Evolutionary conservation across 2,888 invertebrate species (phyloP).

Genomic region (Siphlonurus alternatus): DNA sequence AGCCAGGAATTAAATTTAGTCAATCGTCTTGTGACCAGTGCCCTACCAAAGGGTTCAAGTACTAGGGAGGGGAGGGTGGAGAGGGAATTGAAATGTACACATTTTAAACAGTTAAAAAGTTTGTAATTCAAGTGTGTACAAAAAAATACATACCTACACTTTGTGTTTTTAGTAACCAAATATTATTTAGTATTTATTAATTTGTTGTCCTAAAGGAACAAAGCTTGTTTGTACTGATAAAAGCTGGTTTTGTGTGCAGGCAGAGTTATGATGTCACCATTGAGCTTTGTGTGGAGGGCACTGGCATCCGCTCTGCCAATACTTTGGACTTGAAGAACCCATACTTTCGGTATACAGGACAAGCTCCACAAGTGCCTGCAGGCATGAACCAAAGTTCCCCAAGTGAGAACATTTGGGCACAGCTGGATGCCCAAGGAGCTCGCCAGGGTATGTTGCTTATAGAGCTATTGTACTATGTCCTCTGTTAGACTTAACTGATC

Average conservation of each 20-base stretch:
- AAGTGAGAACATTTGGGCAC: constrained; percentile 83
- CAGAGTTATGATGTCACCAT: constrained; percentile 99
- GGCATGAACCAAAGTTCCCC: constrained; percentile 82
- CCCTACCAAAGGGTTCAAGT: too few relatives aligned
- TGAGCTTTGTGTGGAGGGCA: constrained; percentile 79
- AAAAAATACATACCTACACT: too few relatives aligned
- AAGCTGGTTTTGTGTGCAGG: constrained; percentile 26
- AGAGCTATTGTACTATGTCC: too few relatives aligned
- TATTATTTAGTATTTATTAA: constrained; percentile 2
- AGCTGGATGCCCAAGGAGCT: constrained; percentile 57
- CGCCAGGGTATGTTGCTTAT: constrained; percentile 23
- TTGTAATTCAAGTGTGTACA: too few relatives aligned
- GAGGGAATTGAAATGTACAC: too few relatives aligned
- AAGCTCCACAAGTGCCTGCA: constrained; percentile 82
- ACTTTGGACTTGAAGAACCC: constrained; percentile 96
- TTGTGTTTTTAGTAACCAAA: neutral
- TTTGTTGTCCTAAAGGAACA: constrained; percentile 2
- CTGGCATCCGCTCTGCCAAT: constrained; percentile 64
- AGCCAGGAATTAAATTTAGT: too few relatives aligned
- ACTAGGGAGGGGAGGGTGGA: too few relatives aligned
- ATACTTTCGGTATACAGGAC: constrained; percentile 91
- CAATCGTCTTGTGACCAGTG: too few relatives aligned
- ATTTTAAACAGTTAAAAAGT: too few relatives aligned
- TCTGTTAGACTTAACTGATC: too few relatives aligned
- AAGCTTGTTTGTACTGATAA: neutral